These are phyloP conservation scores for Diarsia rubi DNA, from an alignment of 2,888 invertebrate genomes.

Conservation along the genomic window DNA sequence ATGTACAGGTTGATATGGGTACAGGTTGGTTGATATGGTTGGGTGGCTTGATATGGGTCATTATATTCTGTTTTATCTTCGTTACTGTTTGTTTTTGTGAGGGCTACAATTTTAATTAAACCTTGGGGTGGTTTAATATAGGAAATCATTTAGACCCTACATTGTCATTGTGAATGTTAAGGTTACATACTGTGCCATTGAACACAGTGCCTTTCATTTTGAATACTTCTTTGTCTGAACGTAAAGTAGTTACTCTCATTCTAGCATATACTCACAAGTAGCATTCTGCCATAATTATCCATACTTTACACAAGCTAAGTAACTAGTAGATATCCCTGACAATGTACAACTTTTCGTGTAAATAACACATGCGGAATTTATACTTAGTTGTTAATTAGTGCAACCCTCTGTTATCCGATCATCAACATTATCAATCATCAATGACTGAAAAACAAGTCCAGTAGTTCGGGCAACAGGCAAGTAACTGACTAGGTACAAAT, in stretches of 20 bases:
- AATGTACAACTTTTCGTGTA: not conserved
- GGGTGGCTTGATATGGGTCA: not conserved
- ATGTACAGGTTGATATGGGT: not conserved
- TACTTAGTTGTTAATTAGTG: not conserved
- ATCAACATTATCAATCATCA: not conserved
- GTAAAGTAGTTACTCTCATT: not conserved
- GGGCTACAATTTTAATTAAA: not conserved
- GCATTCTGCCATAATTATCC: not conserved
- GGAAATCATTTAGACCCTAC: not conserved
- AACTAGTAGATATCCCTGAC: not conserved
- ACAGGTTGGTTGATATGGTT: no score
- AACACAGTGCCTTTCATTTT: constrained; percentile 38
- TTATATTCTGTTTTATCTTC: not conserved
- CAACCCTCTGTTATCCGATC: not conserved
- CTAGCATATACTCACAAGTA: not conserved
- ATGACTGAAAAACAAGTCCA: not conserved
- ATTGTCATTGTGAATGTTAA: constrained; percentile 7
- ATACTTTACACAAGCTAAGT: not conserved
- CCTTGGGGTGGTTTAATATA: not conserved
- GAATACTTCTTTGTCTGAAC: constrained; percentile 12
- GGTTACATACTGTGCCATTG: constrained; percentile 25
- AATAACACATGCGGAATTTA: constrained; percentile 2
- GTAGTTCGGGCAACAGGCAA: not conserved
- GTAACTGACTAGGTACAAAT: not conserved
- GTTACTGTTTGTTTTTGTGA: not conserved